A percentile compares a stretch with the other conserved stretches of the same genome.
phyloP scores from a whole-genome alignment of 1,140 invertebrate species.

The Drosophila serrata region DNA sequence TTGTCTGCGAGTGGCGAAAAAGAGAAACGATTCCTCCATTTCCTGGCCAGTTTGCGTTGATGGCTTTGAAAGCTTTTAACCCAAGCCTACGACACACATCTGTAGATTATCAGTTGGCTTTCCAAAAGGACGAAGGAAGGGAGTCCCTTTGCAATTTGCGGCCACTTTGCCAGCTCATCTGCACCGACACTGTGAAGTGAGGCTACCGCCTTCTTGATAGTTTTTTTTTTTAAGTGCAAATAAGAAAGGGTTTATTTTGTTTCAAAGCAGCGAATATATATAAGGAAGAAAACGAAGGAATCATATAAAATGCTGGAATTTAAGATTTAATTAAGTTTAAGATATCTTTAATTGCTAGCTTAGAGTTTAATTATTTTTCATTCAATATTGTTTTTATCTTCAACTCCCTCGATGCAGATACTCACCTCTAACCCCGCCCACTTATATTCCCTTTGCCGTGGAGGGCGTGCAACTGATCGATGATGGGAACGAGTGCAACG shows the following conservation, averaged over 20 bases:
- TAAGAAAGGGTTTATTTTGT: background rate
- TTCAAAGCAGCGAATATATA: background rate
- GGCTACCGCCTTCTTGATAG: background rate
- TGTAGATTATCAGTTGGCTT: constrained; percentile 68
- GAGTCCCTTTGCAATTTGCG: constrained; percentile 64
- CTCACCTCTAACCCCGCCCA: constrained; percentile 76
- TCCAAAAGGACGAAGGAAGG: constrained; percentile 21
- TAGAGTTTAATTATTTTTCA: constrained; percentile 2
- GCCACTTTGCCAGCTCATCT: constrained; percentile 58
- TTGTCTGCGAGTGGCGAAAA: constrained; percentile 63
- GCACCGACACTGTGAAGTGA: constrained; percentile 13
- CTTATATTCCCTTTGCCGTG: constrained; percentile 71
- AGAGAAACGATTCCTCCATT: constrained; percentile 68
- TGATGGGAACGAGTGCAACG: constrained; percentile 88
- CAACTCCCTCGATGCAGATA: constrained; percentile 49
- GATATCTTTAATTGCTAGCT: background rate
- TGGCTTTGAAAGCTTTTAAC: constrained; percentile 78
- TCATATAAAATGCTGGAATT: background rate
- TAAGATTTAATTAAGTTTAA: background rate
- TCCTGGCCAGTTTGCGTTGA: constrained; percentile 72
- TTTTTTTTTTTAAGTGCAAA: constrained; percentile 5
- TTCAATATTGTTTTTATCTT: background rate
- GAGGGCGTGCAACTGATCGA: constrained; percentile 91
- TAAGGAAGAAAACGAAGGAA: background rate
- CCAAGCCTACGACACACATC: constrained; percentile 62